Base-by-base conservation (phyloP, 1,140 invertebrate genomes). In the Cyphomyrmex costatus region DNA sequence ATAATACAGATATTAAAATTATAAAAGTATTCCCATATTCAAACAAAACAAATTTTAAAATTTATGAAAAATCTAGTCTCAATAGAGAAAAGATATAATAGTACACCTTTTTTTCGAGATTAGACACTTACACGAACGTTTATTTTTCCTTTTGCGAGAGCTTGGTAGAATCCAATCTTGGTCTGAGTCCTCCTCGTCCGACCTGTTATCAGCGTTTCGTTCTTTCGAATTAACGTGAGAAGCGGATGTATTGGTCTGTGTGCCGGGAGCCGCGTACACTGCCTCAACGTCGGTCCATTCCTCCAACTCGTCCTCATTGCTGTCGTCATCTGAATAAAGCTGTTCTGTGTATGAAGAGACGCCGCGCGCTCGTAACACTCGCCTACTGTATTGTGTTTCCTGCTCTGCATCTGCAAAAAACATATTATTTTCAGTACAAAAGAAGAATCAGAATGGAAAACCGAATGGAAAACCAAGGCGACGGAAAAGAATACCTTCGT, bases 161-260 rank as follows among this genome's bases (percentile, higher is more conserved):
- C 93, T 82, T 27, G 94, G 94, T 90, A 95, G 61, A 76, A 94
- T 92, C 94, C 94, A 95, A 85, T 95, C 94, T 90, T 95, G 91
- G 85, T 95, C 94, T 49, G 94, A 95, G 91, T 95, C 94, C 91
- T 92, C 91, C 46, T 89, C 74, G 7, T 88, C 91, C n/a, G 93
- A 92, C 46, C 92, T 27, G 60, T 90, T 87, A 58, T 92, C 89
- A 71, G 21, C 0, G 65, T 83, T 21, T 86, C 90, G 84, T 53
- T 24, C 61, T 77, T 91, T 90, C 42, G 87, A 0, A 85, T 86
- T 2, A 90, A 76, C 21, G 87, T 92, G 51, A 73, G 86, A 16
- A 84, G 82, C 33, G 77, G 92, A 90, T 92, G 91, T 19, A 86
- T 78, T 33, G 51, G 63, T 56, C 86, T 92, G 92, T 87, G 90